Evolutionary conservation across 2,888 invertebrate species (phyloP).

Genomic region (Drosophila barbarae): DNA sequence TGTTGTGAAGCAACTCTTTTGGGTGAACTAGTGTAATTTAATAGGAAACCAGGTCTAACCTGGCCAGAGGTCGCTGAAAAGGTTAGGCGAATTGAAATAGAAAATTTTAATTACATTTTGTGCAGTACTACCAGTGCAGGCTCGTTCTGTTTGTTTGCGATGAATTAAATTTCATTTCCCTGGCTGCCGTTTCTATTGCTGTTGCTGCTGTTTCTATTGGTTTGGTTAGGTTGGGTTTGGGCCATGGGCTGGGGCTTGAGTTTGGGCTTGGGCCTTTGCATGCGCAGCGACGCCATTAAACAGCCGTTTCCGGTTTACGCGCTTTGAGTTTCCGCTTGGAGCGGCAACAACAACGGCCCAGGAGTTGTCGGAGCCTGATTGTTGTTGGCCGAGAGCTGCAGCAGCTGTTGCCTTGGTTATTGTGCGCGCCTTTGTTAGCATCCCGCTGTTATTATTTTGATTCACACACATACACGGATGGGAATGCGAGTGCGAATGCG

Average conservation of each 20-base stretch:
- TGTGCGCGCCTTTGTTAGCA: constrained; percentile 64
- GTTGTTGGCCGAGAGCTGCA: constrained; percentile 65
- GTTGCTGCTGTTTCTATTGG: constrained; percentile 21
- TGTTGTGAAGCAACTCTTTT: not conserved
- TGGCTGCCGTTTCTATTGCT: constrained; percentile 34
- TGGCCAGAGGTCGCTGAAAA: constrained; percentile 47
- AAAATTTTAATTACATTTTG: constrained; percentile 73
- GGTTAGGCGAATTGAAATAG: constrained; percentile 56
- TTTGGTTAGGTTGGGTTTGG: constrained; percentile 20
- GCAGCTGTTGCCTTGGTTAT: constrained; percentile 72
- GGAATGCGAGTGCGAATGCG: constrained; percentile 19
- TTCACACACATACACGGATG: constrained; percentile 32
- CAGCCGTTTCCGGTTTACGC: constrained; percentile 73
- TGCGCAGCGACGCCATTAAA: constrained; percentile 70
- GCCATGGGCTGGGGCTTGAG: constrained; percentile 2
- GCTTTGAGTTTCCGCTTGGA: constrained; percentile 73
- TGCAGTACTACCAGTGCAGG: constrained; percentile 59
- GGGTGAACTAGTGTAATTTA: constrained; percentile 44
- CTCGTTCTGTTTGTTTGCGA: constrained; percentile 58
- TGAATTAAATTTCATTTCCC: constrained; percentile 74
- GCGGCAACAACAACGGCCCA: constrained; percentile 52
- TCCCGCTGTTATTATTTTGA: constrained; percentile 66
- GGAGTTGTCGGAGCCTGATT: constrained; percentile 45
- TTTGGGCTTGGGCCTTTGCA: constrained; percentile 45
- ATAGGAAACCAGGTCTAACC: constrained; percentile 31